These are phyloP conservation scores for Ophion slaviceki DNA, from an alignment of 2,888 invertebrate genomes.

Conservation along the genomic window DNA sequence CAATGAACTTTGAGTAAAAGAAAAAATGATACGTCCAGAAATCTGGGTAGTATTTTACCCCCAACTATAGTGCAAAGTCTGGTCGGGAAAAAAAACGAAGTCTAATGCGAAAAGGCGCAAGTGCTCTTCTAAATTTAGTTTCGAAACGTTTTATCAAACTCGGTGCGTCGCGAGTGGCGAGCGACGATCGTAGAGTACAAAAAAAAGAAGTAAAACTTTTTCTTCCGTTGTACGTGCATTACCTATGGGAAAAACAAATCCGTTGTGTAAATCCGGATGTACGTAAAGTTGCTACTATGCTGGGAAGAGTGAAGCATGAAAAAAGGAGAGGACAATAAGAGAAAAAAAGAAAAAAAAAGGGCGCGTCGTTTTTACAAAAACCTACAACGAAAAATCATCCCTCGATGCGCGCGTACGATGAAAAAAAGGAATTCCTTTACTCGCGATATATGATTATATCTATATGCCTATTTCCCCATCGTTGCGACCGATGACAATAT, in stretches of 20 bases:
- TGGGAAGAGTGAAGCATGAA: not conserved
- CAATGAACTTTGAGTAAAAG: conserved; percentile 15
- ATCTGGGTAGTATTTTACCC: conserved; percentile 11
- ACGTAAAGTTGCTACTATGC: not conserved
- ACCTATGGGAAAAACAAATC: not conserved
- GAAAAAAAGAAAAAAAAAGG: not conserved
- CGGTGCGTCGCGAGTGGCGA: not conserved
- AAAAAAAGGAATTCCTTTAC: not conserved
- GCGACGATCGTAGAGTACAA: not conserved
- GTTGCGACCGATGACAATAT: not conserved
- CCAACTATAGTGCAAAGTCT: conserved; percentile 8
- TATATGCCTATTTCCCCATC: not conserved
- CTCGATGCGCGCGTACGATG: not conserved
- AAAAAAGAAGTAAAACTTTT: conserved; percentile 18
- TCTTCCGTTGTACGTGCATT: not conserved
- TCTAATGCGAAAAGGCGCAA: conserved; percentile 16
- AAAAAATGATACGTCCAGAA: conserved; percentile 4
- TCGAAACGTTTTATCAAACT: conserved; percentile 8
- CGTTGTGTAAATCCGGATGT: not conserved
- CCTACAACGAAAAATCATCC: not conserved
- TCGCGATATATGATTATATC: not conserved
- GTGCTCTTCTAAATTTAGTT: conserved; percentile 22
- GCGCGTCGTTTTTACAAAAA: not conserved
- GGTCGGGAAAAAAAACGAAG: not conserved
- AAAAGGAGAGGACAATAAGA: not conserved